A percentile compares a stretch with the other conserved stretches of the same genome.
phyloP scores from a whole-genome alignment of 2,797 vertebrate species.

The Lagodon rhomboides region DNA sequence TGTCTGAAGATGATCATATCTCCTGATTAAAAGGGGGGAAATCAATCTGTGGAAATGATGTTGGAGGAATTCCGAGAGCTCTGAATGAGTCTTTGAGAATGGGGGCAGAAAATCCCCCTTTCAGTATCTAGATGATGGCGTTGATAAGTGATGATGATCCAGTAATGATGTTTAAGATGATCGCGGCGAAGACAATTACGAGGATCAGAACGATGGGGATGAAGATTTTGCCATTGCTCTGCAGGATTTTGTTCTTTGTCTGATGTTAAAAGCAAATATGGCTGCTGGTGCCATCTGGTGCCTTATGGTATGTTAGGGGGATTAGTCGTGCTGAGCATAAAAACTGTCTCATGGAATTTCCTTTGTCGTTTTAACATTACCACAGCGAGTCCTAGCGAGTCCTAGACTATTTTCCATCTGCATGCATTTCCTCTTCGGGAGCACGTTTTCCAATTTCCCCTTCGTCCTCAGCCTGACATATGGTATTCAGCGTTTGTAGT shows the following conservation, averaged over 20 bases:
- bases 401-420: conserved; percentile 55
- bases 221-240: conserved; percentile 28
- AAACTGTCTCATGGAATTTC: conserved; percentile 58
- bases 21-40: conserved; percentile 5
- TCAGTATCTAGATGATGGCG: conserved; percentile 13
- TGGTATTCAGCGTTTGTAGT: conserved; percentile 59
- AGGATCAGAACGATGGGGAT: conserved; percentile 33
- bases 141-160: conserved; percentile 53
- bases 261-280: conserved; percentile 62
- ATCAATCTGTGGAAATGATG: neutral
- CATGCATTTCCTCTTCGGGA: conserved; percentile 54
- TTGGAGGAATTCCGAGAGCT: neutral
- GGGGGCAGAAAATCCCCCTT: conserved; percentile 3
- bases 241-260: conserved; percentile 40
- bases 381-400: conserved; percentile 15
- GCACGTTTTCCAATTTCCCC: conserved; percentile 63
- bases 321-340: conserved; percentile 66
- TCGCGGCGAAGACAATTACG: conserved; percentile 34
- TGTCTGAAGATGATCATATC: neutral
- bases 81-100: conserved; percentile 13
- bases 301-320: conserved; percentile 58
- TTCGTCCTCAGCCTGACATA: conserved; percentile 45
- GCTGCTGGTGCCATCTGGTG: conserved; percentile 61
- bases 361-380: conserved; percentile 59
- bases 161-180: conserved; percentile 55